Base-by-base conservation (phyloP, 2,797 vertebrate species). In the Cyclopterus lumpus region DNA sequence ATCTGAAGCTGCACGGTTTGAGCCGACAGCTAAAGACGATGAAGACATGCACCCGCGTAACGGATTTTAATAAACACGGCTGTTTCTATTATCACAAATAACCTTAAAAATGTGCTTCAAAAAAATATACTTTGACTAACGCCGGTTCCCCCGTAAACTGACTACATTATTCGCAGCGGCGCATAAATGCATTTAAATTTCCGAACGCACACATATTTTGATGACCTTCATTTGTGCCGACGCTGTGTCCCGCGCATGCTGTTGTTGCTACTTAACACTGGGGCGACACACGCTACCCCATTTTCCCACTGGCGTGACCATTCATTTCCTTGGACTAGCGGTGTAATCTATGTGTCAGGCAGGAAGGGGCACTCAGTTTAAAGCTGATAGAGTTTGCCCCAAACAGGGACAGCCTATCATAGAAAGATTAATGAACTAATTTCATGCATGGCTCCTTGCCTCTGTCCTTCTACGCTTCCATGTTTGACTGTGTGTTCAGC, bases 371-470 rank as follows among this genome's bases (percentile, higher is more conserved):
- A 84, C 84, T 91, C 88, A 73, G 87, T 93, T 92, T 93, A 91
- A 87, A 90, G 91, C 91, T 92, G 93, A 93, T 93, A 93, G 92
- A 92, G 92, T 93, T 93, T 92, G 92, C 91, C 91, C 90, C 89
- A 93, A 94, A 92, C 92, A 93, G 92, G 92, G 92, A 93, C 93
- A 88, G 92, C 88, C 93, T 91, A 92, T 93, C 91, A 93, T 90
- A 82, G 91, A 92, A 92, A 94, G 92, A 94, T 94, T 92, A 94
- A 94, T 93, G 91, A 94, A 94, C 89, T 93, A 86, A 93, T 94
- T 94, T 94, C 93, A 93, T 92, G 91, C 90, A 92, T 93, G 91
- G 90, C 91, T 93, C 92, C 90, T 92, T 92, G 92, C 86, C 90
- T 89, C 91, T 91, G 92, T 92, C 90, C 90, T 92, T 91, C 89